Conservation (phyloP, 2,888 invertebrate species). For the Lochmaea capreae region DNA sequence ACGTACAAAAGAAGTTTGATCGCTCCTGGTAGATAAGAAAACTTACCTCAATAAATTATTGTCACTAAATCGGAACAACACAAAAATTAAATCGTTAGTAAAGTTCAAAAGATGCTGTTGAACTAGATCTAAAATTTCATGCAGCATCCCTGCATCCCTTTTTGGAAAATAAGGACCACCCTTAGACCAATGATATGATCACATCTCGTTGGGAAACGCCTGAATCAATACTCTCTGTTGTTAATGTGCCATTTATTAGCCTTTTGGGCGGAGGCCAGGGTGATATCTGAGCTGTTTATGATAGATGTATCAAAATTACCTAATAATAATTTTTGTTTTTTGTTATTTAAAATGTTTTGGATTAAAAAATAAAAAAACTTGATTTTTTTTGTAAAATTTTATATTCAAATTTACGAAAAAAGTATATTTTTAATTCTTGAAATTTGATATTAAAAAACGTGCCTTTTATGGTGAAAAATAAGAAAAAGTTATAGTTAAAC, state of each 20-base stretch:
- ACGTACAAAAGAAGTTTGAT: too few relatives aligned
- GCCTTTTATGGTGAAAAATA: too few relatives aligned
- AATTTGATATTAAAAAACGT: too few relatives aligned
- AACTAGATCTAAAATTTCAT: conserved; percentile 39
- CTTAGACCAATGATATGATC: conserved; percentile 52
- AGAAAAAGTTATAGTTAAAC: too few relatives aligned
- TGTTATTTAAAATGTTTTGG: too few relatives aligned
- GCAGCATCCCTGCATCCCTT: conserved; percentile 51
- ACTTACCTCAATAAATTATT: neutral
- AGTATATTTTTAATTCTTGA: too few relatives aligned
- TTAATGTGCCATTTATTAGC: conserved; percentile 42
- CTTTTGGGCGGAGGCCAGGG: conserved; percentile 45
- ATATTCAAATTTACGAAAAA: too few relatives aligned
- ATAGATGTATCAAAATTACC: neutral
- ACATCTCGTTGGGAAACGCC: conserved; percentile 47
- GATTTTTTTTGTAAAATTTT: too few relatives aligned
- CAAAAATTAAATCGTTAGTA: conserved; percentile 16
- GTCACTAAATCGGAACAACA: conserved; percentile 24
- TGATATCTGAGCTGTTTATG: neutral
- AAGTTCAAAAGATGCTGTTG: conserved; percentile 35
- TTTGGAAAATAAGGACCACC: conserved; percentile 47
- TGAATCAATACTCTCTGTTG: conserved; percentile 56
- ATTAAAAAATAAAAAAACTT: too few relatives aligned
- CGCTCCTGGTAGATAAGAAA: neutral
- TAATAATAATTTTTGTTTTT: neutral